Base-by-base conservation (phyloP, 2,888 invertebrate species). In the Agrochola litura region DNA sequence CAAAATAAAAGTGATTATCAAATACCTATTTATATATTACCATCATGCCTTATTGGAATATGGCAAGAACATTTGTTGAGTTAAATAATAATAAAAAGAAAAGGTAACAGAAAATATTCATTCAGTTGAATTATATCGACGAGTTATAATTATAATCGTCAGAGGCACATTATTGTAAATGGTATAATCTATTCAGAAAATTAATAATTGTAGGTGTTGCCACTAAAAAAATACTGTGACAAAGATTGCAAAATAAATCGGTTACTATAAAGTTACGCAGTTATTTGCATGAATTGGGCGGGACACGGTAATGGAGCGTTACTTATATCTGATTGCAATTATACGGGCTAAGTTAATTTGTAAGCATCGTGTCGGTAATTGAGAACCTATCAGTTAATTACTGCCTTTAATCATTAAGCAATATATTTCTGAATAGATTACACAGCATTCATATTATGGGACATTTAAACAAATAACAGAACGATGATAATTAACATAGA, bases 21-120 rank as follows among this genome's bases (percentile, higher is more conserved):
- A 82, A 82, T 87, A 87, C 66, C 74, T 84, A 86, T 71, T 79
- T 74, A 30, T 58, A 81, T 69, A 72, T 73, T 84, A 88, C 89
- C 84, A 79, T 86, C 71, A 79, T 86, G 89, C 82, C 89, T 89
- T 86, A 74, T 88, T 89, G 89, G 84, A 89, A 73, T 86, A 89
- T 86, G 86, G 85, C 69, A 81, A 88, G 82, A 86, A 85, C 43
- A 74, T 75, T 52, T 82, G 10, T 68, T 60, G 66, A 79, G 56
- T 81, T 68, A 78, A 81, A 84, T 75, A 6, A 83, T 63, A 56
- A 56, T n/a, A 66, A 68, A 82, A 76, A 63, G 14, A 69, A 82
- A 60, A 71, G 49, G 25, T 43, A 46, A 79, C 72, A 75, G 41
- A 77, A 81, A 70, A 71, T 61, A 85, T 76, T 54, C 54, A 85